Evolutionary conservation across 2,888 invertebrate species (phyloP).

Genomic region (Strigamia crassipes): DNA sequence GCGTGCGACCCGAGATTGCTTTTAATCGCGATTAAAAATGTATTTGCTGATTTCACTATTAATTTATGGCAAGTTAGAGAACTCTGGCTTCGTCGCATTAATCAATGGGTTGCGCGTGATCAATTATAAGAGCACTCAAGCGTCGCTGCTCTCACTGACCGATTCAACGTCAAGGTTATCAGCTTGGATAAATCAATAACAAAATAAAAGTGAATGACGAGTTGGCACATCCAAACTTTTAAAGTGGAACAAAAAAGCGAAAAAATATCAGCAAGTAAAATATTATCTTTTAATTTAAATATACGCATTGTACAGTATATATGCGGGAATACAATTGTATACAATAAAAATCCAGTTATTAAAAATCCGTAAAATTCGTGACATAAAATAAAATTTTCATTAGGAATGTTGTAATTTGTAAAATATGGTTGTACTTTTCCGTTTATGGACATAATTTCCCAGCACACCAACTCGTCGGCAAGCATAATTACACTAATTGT

Average conservation of each 20-base stretch:
- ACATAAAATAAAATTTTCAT: not conserved
- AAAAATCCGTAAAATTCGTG: not conserved
- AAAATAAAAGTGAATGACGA: not conserved
- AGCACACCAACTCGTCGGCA: not conserved
- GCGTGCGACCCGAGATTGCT: not conserved
- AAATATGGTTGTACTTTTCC: not conserved
- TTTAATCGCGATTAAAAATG: not conserved
- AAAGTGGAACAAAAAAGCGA: not conserved
- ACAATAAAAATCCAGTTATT: not conserved
- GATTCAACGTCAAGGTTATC: not conserved
- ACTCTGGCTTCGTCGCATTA: not conserved
- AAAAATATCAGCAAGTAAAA: not conserved
- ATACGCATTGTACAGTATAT: not conserved
- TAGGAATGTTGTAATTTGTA: not conserved
- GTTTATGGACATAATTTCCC: not conserved
- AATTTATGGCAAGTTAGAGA: not conserved
- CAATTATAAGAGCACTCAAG: constrained; percentile 11
- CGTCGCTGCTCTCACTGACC: not conserved
- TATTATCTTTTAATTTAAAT: not conserved
- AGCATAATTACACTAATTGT: not conserved
- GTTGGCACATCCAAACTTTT: not conserved
- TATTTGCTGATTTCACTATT: not conserved
- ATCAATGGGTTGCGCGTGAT: not conserved
- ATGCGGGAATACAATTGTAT: not conserved
- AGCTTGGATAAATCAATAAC: constrained; percentile 6